Percentiles rank a stretch among this genome's conserved stretches.
phyloP scores from a whole-genome alignment of 1,140 invertebrate genomes.

The Geopemphigus sp. region DNA sequence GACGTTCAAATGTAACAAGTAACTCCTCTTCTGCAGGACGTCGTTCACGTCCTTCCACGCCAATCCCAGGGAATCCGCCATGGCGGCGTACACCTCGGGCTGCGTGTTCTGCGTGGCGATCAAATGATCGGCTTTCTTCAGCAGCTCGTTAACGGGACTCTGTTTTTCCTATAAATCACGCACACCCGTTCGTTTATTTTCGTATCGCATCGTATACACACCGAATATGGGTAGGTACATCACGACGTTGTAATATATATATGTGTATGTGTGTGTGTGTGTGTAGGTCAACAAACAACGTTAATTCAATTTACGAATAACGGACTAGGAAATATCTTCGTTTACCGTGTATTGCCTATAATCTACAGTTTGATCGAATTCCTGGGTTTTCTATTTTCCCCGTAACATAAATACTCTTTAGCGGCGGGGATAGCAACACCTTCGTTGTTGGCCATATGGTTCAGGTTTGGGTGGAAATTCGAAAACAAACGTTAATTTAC shows the following conservation, averaged over 20 bases:
- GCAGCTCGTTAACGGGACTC: conserved; percentile 84
- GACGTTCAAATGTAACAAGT: conserved; percentile 74
- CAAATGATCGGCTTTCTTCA: conserved; percentile 79
- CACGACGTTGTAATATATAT: too few relatives aligned
- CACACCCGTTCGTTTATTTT: conserved; percentile 1
- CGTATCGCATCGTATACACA: neutral
- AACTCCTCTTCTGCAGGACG: conserved; percentile 73
- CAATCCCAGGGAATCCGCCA: conserved; percentile 83
- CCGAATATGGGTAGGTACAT: neutral
- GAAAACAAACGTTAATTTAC: too few relatives aligned
- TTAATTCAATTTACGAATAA: neutral
- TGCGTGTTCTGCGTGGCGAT: conserved; percentile 71
- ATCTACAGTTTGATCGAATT: too few relatives aligned
- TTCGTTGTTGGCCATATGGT: too few relatives aligned
- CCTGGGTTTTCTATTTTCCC: too few relatives aligned
- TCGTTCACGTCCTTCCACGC: conserved; percentile 86
- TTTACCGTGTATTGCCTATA: too few relatives aligned
- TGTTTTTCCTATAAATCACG: conserved; percentile 72
- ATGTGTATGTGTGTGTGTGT: neutral
- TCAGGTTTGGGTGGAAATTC: too few relatives aligned
- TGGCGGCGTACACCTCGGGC: conserved; percentile 81
- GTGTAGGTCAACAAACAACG: too few relatives aligned
- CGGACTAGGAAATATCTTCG: neutral
- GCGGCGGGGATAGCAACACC: too few relatives aligned
- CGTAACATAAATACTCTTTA: too few relatives aligned